Evolutionary conservation across 2,888 invertebrate species (phyloP), one percentile per base, ranked within the genome.

Genomic region (Tricholauxania praeusta): DNA sequence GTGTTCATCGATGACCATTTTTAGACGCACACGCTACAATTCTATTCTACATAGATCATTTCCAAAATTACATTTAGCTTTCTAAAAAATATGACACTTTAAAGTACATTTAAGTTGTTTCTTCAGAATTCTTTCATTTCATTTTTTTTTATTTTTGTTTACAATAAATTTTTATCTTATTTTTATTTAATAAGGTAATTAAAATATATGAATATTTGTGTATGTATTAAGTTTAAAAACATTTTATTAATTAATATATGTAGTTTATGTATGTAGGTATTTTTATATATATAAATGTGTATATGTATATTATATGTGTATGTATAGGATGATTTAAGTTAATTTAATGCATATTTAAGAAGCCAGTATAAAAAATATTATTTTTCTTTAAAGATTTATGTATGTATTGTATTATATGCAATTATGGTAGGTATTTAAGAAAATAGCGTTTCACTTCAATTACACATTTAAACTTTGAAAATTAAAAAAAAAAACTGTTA

Each of bases 331-430:
- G 28, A 64, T 64, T 28, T 51, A 28, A 49, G 51, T 32, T 64
- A 49, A 49, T 22, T 51, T 64, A 22, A 51, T 12, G 64, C 51
- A 49, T 64, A n/a, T 62, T 39, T 62, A 47, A 73, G 71, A 74
- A 75, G 76, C 74, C 71, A 74, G 76, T 75, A 77, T 53, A 75
- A 77, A 72, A 76, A 75, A 73, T 75, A 73, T 72, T 59, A 28
- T 47, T 68, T 59, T 59, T 57, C 55, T 62, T 75, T 72, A 51
- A 70, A 62, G 68, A 59, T 72, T 17, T 72, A 60, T 72, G 55
- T 71, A 64, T 17, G 47, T 48, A 63, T 15, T 69, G 47, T 49
- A 49, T 39, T 32, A 39, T 67, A 47, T 39, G 10, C 51, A 4
- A 51, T 60, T 51, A 17, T 60, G 53, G 47, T 62, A 47, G 10